phyloP scores from a whole-genome alignment of 2,888 invertebrate species.

The Ashinkailepas kermadecensis region DNA sequence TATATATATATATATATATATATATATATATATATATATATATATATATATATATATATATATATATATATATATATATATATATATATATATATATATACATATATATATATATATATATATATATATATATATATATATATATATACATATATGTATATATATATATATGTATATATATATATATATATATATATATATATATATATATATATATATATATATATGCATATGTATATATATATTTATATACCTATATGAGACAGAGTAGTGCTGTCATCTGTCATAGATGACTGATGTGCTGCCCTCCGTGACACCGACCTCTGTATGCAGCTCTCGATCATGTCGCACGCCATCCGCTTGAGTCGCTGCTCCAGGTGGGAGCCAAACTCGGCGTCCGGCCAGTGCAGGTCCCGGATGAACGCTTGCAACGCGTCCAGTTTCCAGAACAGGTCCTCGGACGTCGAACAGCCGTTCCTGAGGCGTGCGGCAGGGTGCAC shows the following conservation, averaged over 20 bases:
- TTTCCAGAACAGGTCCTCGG: constrained; percentile 98
- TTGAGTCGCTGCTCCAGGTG: constrained; percentile 94
- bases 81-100: too few species aligned
- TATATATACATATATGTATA: constrained; percentile 24
- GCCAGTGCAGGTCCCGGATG: constrained; percentile 97
- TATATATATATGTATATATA: constrained; percentile 9
- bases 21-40: too few species aligned
- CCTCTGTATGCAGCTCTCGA: constrained; percentile 91
- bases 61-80: too few species aligned
- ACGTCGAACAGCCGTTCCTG: constrained; percentile 94
- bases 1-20: too few species aligned
- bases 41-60: too few species aligned
- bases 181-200: background rate
- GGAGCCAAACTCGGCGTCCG: constrained; percentile 92
- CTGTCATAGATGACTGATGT: background rate
- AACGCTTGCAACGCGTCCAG: constrained; percentile 96
- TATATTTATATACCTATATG: background rate
- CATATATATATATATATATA: too few species aligned
- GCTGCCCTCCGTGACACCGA: constrained; percentile 34
- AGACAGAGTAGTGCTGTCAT: too few species aligned
- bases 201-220: background rate
- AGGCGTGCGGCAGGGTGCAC: too few species aligned
- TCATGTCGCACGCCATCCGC: constrained; percentile 98
- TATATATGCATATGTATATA: background rate
- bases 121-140: constrained; percentile 24